Evolutionary conservation across 2,113 vertebrate species (phyloP), one percentile per base, ranked within the genome.

Genomic region (Pygoscelis adeliae): DNA sequence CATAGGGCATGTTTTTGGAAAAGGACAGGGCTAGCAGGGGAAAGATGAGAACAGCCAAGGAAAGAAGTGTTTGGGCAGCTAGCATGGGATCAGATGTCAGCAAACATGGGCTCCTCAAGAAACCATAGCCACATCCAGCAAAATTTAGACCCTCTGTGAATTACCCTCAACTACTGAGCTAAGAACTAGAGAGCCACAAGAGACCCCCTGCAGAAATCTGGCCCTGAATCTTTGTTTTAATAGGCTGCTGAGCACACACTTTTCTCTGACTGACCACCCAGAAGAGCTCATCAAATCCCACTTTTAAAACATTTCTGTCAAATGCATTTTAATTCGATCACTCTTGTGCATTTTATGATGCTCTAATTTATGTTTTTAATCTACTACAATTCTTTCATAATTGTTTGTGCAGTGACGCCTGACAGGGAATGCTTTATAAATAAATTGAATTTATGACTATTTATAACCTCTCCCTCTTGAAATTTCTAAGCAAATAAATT

Each of bases 331-430:
- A 69, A 90, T 86, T 47, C 34, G 0, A 72, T 42, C 66, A 21
- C 63, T 91, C 62, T 36, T 34, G 56, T 38, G 25, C 55, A 50
- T 94, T 94, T 96, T 91, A 91, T 74, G 73, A 93, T 86, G 63
- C 71, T 94, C 76, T 87, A 77, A 96, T 96, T 96, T 89, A 93
- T 87, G 83, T 32, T 96, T 96, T 95, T 96, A 97, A 96, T 96
- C 91, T 95, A 49, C 46, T 59, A 62, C 70, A 40, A 83, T 91
- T 91, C 90, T 91, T 94, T 65, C 18, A 14, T 89, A 94, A 95
- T 96, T 94, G 82, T 95, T 87, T 89, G 82, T 94, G 93, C 65
- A 93, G 88, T 13, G 86, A 89, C 1, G 87, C 89, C 83, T 93
- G 78, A 62, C 76, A 77, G 53, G 59, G 83, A 62, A 74, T 19